Evolutionary conservation across 2,797 vertebrate genomes (phyloP), one percentile per base, ranked within the genome.

Genomic region (Xiphophorus birchmanni): DNA sequence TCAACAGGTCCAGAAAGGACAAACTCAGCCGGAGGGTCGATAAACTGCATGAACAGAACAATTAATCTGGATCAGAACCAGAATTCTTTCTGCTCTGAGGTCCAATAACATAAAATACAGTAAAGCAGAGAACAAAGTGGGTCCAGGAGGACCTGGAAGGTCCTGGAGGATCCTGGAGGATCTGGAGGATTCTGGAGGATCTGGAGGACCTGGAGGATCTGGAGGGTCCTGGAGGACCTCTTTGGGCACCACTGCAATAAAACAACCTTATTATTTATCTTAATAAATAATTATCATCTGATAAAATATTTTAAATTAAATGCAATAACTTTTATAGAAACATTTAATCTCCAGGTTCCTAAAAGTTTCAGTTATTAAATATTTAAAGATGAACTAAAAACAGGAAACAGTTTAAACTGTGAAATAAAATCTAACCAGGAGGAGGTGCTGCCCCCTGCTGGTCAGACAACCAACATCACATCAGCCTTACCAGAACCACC

Each of bases 391-490:
- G n/a, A 60, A 32, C 12, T 23, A 15, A n/a, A 35, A 60, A 5
- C 29, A 63, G 26, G 32, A 32, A 60, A n/a, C 56, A 12, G 56
- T 11, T 23, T 10, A 60, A 60, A 60, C 26, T 23, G 10, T 12
- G 4, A 60, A 60, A n/a, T 60, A 15, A 60, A 60, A 32, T 60
- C 12, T 32, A 29, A 48, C 15, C 15, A 17, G 15, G 15, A 48
- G 47, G 47, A 18, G 58, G 58, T 80, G 45, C 78, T 80, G 73
- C 73, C 58, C 15, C 58, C 78, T 80, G 73, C 58, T 74, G 78
- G 73, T 10, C 45, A 26, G 8, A 37, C 4, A 45, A 63, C 54
- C 4, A 45, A 63, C 54, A 47, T 50, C 52, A 47, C 73, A 11
- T 48, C 47, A 13, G 44, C 45, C 45, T 45, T 12, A 45, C 12